Percentiles rank a stretch among this genome's conserved stretches.
Evolutionary conservation across 2,888 invertebrate genomes (phyloP).

Genomic region (Loripinus fragilis): DNA sequence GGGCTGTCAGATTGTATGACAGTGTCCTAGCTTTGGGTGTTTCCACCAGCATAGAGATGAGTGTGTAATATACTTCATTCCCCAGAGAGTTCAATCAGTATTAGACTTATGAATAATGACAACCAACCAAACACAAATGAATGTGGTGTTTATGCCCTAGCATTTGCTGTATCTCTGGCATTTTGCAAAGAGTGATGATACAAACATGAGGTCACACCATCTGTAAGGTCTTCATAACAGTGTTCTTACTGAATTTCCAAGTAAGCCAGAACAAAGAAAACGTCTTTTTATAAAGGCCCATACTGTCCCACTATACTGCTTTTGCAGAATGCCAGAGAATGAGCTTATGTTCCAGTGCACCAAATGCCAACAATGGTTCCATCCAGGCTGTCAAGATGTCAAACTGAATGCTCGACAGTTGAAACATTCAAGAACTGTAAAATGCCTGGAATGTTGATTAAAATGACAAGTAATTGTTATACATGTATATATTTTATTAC

Average conservation of each 20-base stretch:
- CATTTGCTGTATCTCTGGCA: neutral
- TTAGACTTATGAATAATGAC: constrained; percentile 2
- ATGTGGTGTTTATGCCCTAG: constrained; percentile 7
- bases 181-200: neutral
- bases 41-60: too few relatives aligned
- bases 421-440: neutral
- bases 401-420: neutral
- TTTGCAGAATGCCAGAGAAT: neutral
- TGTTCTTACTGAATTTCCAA: neutral
- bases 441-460: neutral
- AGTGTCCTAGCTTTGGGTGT: too few relatives aligned
- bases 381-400: neutral
- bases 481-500: neutral
- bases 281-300: neutral
- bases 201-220: neutral
- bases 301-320: neutral
- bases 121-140: constrained; percentile 3
- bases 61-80: too few relatives aligned
- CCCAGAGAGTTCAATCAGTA: too few relatives aligned
- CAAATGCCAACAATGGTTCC: neutral
- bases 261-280: neutral
- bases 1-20: too few relatives aligned
- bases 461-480: neutral
- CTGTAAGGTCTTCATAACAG: neutral
- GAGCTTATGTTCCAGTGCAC: neutral